Evolutionary conservation across 2,113 vertebrate species (phyloP).

Genomic region (Lagopus muta): DNA sequence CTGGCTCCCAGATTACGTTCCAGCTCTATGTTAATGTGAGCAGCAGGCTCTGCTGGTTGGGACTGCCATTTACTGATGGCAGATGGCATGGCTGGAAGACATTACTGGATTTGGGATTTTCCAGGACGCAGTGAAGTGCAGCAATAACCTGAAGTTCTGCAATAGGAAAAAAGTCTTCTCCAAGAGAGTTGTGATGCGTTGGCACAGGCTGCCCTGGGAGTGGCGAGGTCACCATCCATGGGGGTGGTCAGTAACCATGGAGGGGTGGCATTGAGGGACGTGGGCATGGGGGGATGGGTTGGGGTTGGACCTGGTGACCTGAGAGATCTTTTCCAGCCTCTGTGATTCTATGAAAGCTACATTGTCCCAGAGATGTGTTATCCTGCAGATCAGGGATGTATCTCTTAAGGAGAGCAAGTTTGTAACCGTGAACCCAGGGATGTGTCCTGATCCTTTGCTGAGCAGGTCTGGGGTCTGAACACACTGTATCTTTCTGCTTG

Average conservation of each 20-base stretch:
- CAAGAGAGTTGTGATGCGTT: too few relatives aligned
- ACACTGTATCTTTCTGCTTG: neutral
- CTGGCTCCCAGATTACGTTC: neutral
- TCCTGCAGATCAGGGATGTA: neutral
- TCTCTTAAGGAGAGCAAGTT: accelerated
- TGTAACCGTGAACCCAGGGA: neutral
- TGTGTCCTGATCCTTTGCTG: neutral
- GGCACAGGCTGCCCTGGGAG: too few relatives aligned
- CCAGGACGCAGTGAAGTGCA: neutral
- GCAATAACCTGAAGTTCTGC: neutral
- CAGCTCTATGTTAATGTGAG: neutral
- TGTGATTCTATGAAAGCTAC: neutral
- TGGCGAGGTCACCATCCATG: too few relatives aligned
- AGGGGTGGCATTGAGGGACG: too few relatives aligned
- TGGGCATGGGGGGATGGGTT: too few relatives aligned
- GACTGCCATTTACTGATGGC: neutral
- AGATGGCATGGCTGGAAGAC: accelerated
- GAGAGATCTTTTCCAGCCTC: too few relatives aligned
- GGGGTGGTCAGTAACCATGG: too few relatives aligned
- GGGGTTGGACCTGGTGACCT: too few relatives aligned
- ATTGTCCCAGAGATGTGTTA: accelerated
- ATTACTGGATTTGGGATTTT: neutral
- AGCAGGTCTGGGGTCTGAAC: neutral
- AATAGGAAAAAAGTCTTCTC: too few relatives aligned
- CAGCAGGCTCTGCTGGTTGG: neutral